Conservation (phyloP, 1,140 invertebrate genomes). For the Achroia grisella region DNA sequence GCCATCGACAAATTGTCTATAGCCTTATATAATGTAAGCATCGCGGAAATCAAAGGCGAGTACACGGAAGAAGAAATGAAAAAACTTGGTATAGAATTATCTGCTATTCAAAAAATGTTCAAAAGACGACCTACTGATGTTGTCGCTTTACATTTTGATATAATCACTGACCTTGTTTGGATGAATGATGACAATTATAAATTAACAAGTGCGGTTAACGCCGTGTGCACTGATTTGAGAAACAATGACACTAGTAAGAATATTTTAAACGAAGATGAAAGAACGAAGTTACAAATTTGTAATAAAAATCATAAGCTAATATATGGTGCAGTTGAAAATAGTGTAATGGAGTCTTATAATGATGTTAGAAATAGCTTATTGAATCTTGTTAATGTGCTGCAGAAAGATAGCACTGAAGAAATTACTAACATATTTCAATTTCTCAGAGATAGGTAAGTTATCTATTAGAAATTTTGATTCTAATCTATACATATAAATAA, state of each 20-base stretch:
- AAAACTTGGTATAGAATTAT: constrained; percentile 27
- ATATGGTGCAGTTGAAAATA: constrained; percentile 29
- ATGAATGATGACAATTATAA: constrained; percentile 32
- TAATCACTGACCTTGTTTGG: constrained; percentile 48
- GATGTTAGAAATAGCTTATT: constrained; percentile 30
- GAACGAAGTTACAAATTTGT: constrained; percentile 42
- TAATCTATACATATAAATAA: too few relatives aligned
- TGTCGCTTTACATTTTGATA: constrained; percentile 53
- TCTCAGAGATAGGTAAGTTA: constrained; percentile 40
- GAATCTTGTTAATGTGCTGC: constrained; percentile 28
- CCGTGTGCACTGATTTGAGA: constrained; percentile 37
- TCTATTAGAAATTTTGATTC: neutral
- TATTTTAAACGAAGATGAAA: constrained; percentile 36
- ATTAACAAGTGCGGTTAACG: constrained; percentile 27
- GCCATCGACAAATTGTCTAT: constrained; percentile 42
- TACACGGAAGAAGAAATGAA: constrained; percentile 27
- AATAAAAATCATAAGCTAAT: constrained; percentile 36
- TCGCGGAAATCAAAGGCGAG: constrained; percentile 16
- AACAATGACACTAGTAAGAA: constrained; percentile 36
- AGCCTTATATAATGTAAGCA: constrained; percentile 26
- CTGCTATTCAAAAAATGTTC: constrained; percentile 38
- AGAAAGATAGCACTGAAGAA: constrained; percentile 20
- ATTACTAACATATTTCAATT: constrained; percentile 34
- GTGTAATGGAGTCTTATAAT: constrained; percentile 25
- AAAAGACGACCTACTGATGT: constrained; percentile 48